phyloP scores from a whole-genome alignment of 1,140 invertebrate genomes.

The Megalopta genalis region DNA sequence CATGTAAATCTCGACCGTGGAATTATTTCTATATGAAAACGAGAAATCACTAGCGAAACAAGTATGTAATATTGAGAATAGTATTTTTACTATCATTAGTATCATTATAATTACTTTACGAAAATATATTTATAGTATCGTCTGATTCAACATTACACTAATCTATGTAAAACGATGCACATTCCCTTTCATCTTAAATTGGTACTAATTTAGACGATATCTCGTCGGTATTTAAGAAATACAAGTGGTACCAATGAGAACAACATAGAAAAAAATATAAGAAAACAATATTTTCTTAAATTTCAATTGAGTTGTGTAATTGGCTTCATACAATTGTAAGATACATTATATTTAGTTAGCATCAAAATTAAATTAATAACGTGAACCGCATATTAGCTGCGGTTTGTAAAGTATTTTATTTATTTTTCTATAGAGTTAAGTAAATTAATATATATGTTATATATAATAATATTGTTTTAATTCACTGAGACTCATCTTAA shows the following conservation, averaged over 20 bases:
- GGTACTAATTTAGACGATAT: background rate
- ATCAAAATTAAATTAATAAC: constrained; percentile 27
- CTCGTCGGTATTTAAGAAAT: background rate
- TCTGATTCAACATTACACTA: constrained; percentile 5
- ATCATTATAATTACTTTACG: background rate
- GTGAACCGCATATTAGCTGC: constrained; percentile 13
- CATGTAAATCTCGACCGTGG: background rate
- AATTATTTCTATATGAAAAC: background rate
- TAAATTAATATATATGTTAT: constrained; percentile 57
- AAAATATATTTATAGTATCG: constrained; percentile 21
- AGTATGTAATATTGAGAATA: constrained; percentile 7
- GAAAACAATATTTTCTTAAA: constrained; percentile 16
- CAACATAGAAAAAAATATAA: background rate
- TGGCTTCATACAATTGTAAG: constrained; percentile 23
- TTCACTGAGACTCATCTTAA: constrained; percentile 21
- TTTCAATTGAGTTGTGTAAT: constrained; percentile 8
- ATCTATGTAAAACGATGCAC: constrained; percentile 28
- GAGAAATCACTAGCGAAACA: background rate
- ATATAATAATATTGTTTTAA: constrained; percentile 35
- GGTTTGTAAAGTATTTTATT: constrained; percentile 57
- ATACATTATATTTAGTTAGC: constrained; percentile 41
- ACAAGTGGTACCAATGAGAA: background rate
- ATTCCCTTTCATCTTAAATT: constrained; percentile 25
- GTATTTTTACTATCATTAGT: constrained; percentile 23
- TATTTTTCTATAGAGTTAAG: constrained; percentile 47